Evolutionary conservation across 2,888 invertebrate species (phyloP).

Genomic region (Sarcophaga variegata): DNA sequence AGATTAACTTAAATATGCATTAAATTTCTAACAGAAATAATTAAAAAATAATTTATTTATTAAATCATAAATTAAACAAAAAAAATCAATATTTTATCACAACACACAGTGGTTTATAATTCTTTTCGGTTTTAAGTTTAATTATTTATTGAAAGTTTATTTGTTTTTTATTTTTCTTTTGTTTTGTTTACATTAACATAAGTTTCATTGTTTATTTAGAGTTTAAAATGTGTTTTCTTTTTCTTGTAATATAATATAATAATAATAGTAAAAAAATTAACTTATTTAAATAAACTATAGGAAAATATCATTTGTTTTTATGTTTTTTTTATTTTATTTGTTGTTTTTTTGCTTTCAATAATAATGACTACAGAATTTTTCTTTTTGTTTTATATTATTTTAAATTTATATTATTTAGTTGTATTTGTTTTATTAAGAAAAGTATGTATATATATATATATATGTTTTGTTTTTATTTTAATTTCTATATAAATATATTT

Average conservation of each 20-base stretch:
- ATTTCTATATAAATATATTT: slow-evolving; percentile 42
- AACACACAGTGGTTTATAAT: slow-evolving; percentile 68
- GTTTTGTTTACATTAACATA: slow-evolving; percentile 31
- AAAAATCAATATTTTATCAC: slow-evolving; percentile 68
- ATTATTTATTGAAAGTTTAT: slow-evolving; percentile 42
- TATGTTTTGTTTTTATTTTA: slow-evolving; percentile 7
- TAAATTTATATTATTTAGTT: too few species aligned
- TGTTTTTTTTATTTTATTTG: slow-evolving; percentile 1
- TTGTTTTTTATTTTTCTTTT: slow-evolving; percentile 2
- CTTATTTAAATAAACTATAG: slow-evolving; percentile 62
- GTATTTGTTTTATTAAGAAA: neutral
- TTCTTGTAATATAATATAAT: slow-evolving; percentile 6
- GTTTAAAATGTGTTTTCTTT: slow-evolving; percentile 41
- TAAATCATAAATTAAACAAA: slow-evolving; percentile 27
- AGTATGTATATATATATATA: slow-evolving; percentile 23
- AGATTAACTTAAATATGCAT: slow-evolving; percentile 30
- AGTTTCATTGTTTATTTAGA: slow-evolving; percentile 51
- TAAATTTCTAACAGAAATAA: slow-evolving; percentile 35
- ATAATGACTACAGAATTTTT: neutral
- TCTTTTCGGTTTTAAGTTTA: slow-evolving; percentile 18
- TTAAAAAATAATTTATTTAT: slow-evolving; percentile 26
- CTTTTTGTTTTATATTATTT: neutral
- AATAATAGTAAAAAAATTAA: slow-evolving; percentile 50
- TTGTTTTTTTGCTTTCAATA: slow-evolving; percentile 27
- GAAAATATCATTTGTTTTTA: slow-evolving; percentile 58